phyloP scores from a whole-genome alignment of 2,888 invertebrate genomes.

The Leptinotarsa haldemani region DNA sequence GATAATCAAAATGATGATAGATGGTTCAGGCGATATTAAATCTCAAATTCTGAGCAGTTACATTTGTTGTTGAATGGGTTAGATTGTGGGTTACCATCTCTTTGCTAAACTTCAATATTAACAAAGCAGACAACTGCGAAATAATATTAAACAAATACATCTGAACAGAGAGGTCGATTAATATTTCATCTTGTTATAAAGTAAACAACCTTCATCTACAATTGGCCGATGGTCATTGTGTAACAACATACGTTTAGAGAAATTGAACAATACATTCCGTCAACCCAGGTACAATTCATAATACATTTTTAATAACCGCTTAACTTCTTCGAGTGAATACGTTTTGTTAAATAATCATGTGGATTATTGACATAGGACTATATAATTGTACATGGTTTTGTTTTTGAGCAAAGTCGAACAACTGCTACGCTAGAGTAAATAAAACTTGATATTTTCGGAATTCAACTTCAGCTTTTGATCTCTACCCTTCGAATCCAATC shows the following conservation, averaged over 20 bases:
- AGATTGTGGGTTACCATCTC: background rate
- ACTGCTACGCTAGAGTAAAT: background rate
- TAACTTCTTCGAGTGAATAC: slow-evolving; percentile 46
- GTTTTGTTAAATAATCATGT: slow-evolving; percentile 44
- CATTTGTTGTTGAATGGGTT: too few relatives aligned
- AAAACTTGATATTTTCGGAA: too few relatives aligned
- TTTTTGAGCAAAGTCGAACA: background rate
- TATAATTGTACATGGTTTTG: slow-evolving; percentile 5
- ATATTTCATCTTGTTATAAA: slow-evolving; percentile 35
- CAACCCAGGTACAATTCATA: slow-evolving; percentile 42
- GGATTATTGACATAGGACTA: slow-evolving; percentile 46
- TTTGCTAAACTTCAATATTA: background rate
- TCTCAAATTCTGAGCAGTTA: too few relatives aligned
- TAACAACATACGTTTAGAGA: slow-evolving; percentile 46
- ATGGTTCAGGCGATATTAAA: too few relatives aligned
- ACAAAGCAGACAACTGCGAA: slow-evolving; percentile 15
- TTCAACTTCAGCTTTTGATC: too few relatives aligned
- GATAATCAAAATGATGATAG: too few relatives aligned
- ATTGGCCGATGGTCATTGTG: slow-evolving; percentile 51
- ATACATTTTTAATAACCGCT: slow-evolving; percentile 44
- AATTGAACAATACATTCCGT: slow-evolving; percentile 51
- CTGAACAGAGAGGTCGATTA: slow-evolving; percentile 25
- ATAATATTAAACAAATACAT: slow-evolving; percentile 39
- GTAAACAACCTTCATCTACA: slow-evolving; percentile 40
- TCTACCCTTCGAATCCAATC: too few relatives aligned